Conservation (phyloP, 2,797 vertebrate genomes). For the Dendrocincla tyrannina region DNA sequence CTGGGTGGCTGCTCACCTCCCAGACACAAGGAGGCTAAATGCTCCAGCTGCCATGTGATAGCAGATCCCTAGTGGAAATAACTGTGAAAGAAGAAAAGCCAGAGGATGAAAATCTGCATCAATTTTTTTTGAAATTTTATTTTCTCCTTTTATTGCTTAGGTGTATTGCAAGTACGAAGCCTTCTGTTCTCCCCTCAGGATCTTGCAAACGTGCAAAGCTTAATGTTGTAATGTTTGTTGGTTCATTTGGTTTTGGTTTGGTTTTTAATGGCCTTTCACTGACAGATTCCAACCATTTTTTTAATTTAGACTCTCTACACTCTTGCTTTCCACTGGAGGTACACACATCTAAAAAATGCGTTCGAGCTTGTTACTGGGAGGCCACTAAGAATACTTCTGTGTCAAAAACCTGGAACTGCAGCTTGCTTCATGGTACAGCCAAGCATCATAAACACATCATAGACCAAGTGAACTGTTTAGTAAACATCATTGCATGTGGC, state of each 20-base stretch:
- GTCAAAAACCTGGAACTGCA: neutral
- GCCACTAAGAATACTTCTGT: neutral
- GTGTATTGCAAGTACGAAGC: neutral
- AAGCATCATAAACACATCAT: neutral
- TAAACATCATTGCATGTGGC: neutral
- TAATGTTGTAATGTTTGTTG: neutral
- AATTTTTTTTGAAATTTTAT: neutral
- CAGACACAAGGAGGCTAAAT: neutral
- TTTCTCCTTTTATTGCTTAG: neutral
- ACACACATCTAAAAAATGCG: neutral
- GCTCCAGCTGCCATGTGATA: neutral
- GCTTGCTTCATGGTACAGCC: neutral
- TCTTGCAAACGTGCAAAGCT: neutral
- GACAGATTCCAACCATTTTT: neutral
- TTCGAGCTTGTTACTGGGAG: neutral
- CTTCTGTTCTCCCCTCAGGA: neutral
- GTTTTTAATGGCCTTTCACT: neutral
- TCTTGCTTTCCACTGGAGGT: neutral
- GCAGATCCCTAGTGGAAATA: constrained; percentile 1
- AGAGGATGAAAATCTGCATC: neutral
- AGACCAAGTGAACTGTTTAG: neutral
- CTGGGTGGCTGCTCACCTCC: constrained; percentile 18
- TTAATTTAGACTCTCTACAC: neutral
- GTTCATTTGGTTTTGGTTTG: neutral
- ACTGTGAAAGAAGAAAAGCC: neutral